Evolutionary conservation across 2,888 invertebrate genomes (phyloP).

Genomic region (Pandemis heparana): DNA sequence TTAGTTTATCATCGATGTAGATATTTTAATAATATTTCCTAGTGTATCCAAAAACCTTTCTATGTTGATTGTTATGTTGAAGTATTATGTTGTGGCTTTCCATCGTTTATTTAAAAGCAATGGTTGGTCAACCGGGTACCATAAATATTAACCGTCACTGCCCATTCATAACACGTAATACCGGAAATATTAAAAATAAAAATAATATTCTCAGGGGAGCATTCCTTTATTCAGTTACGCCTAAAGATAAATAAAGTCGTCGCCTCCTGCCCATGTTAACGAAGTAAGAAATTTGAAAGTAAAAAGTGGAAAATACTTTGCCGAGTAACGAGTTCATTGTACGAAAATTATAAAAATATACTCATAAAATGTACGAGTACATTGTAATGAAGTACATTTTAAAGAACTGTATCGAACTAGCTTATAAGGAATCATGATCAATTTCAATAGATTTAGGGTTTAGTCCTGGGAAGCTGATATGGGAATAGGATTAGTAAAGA

Average conservation of each 20-base stretch:
- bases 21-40: no score
- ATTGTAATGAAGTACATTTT: background rate
- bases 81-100: background rate
- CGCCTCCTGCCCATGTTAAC: constrained; percentile 18
- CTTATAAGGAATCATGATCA: background rate
- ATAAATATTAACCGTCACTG: background rate
- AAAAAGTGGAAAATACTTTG: constrained; percentile 15
- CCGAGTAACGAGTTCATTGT: background rate
- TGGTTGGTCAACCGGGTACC: background rate
- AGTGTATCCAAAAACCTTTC: no score
- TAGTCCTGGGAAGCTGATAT: background rate
- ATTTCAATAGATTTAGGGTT: background rate
- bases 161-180: background rate
- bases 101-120: background rate
- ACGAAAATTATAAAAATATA: background rate
- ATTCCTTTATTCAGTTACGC: constrained; percentile 22
- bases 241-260: constrained; percentile 19
- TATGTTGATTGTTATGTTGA: no score
- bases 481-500: no score
- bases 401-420: background rate
- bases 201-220: constrained; percentile 12
- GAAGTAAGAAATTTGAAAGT: constrained; percentile 21
- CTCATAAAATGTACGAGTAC: background rate
- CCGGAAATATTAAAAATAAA: constrained; percentile 17
- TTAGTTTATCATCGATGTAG: no score